Conservation (phyloP, 2,797 vertebrate genomes). For the Monodelphis domestica region DNA sequence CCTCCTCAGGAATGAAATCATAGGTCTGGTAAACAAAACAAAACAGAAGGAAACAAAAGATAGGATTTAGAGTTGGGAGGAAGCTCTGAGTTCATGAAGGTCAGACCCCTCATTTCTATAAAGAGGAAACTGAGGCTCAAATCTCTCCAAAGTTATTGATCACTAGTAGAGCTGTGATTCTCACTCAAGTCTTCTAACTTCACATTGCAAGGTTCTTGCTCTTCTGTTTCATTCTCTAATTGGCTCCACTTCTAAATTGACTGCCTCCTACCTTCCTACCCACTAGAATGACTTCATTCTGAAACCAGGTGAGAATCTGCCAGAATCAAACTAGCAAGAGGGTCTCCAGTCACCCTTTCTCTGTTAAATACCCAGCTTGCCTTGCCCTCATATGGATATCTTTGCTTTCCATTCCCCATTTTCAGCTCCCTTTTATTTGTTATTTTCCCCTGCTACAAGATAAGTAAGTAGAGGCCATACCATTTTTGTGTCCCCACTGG, state of each 20-base stretch:
- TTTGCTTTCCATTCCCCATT: not conserved
- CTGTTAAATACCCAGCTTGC: not conserved
- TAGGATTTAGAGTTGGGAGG: no score
- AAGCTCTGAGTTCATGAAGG: no score
- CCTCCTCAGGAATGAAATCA: no score
- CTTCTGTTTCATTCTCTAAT: not conserved
- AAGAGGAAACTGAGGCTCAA: no score
- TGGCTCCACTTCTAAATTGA: no score
- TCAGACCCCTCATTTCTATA: no score
- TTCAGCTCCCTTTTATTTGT: not conserved
- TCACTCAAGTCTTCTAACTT: no score
- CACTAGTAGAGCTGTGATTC: no score
- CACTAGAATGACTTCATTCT: not conserved
- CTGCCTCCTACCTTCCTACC: not conserved
- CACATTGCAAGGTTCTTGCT: no score
- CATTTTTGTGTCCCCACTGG: not conserved
- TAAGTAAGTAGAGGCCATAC: not conserved
- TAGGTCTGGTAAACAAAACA: no score
- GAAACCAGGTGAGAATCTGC: not conserved
- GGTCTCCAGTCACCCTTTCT: not conserved
- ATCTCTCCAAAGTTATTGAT: no score
- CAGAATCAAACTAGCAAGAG: not conserved
- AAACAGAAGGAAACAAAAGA: no score
- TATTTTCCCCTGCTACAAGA: not conserved
- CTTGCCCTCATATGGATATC: not conserved